Conservation (phyloP, 30 jellyfish, hydroid and myxozoan species). For the Nemopilema nomurai region DNA sequence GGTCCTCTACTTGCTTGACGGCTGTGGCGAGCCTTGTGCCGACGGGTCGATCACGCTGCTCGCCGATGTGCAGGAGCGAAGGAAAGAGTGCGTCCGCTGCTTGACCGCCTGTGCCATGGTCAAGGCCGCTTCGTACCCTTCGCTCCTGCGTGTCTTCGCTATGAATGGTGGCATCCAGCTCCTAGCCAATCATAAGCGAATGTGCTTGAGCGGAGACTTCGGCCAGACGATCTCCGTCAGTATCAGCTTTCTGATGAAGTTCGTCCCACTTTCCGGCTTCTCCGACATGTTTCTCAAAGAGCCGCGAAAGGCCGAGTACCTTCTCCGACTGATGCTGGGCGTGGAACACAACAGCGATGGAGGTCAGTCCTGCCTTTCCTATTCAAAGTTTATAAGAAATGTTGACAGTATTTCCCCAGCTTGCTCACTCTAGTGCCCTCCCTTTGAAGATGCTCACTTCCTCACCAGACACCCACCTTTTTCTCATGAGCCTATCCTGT, state of each 20-base stretch:
- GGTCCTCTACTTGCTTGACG: slow-evolving; percentile 43
- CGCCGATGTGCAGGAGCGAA: slow-evolving; percentile 5
- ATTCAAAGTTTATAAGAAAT: no score
- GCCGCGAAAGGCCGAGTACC: slow-evolving; percentile 76
- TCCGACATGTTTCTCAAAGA: slow-evolving; percentile 77
- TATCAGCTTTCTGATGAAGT: slow-evolving; percentile 33
- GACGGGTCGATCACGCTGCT: not conserved
- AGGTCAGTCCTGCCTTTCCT: no score
- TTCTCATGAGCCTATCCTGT: not conserved
- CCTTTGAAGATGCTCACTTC: not conserved
- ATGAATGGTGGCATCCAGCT: slow-evolving; percentile 80
- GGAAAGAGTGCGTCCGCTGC: slow-evolving; percentile 6
- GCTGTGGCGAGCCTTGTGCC: not conserved
- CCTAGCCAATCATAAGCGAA: slow-evolving; percentile 63
- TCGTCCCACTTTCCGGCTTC: slow-evolving; percentile 83
- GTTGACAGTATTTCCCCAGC: no score
- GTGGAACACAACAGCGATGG: slow-evolving; percentile 85
- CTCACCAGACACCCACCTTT: not conserved
- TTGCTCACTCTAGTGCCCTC: not conserved
- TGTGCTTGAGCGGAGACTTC: slow-evolving; percentile 28
- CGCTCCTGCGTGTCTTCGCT: slow-evolving; percentile 86
- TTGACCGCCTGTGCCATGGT: slow-evolving; percentile 12
- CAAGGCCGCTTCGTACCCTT: slow-evolving; percentile 32
- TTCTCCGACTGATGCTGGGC: slow-evolving; percentile 91
- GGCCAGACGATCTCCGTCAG: slow-evolving; percentile 48